These are phyloP conservation scores for Pachyseris speciosa DNA, from an alignment of 64 coral and sea anemone species.

Conservation along the genomic window DNA sequence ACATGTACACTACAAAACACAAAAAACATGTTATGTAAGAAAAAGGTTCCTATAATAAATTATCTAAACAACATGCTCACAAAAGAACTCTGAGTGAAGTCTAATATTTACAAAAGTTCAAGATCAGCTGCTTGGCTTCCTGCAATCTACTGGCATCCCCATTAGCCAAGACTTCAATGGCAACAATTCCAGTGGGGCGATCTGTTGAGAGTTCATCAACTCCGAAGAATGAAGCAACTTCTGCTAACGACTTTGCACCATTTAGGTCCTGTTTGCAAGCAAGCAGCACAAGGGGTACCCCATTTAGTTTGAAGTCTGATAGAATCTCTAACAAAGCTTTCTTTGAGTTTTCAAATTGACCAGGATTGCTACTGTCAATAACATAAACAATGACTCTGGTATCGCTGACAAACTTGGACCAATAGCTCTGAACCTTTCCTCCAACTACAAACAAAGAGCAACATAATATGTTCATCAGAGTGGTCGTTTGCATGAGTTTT, in stretches of 20 bases:
- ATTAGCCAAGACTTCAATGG: slow-evolving; percentile 49
- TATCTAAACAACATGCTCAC: no score
- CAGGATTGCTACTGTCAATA: slow-evolving; percentile 67
- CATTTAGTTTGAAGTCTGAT: slow-evolving; percentile 60
- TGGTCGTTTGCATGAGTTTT: no score
- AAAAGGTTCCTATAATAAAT: no score
- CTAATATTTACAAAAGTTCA: slow-evolving; percentile 72
- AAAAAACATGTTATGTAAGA: no score
- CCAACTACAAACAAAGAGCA: slow-evolving; percentile 77
- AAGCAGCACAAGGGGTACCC: slow-evolving; percentile 76
- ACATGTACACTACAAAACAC: no score
- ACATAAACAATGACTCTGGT: slow-evolving; percentile 76
- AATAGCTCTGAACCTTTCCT: slow-evolving; percentile 82
- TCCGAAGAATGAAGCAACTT: slow-evolving; percentile 54
- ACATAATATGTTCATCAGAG: no score
- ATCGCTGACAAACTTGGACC: slow-evolving; percentile 83
- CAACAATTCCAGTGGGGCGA: not conserved
- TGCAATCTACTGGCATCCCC: slow-evolving; percentile 38
- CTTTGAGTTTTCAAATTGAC: slow-evolving; percentile 75
- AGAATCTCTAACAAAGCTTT: slow-evolving; percentile 59
- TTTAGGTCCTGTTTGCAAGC: slow-evolving; percentile 76
- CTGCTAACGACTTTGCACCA: slow-evolving; percentile 42
- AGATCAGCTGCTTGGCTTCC: slow-evolving; percentile 73
- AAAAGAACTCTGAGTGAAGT: no score
- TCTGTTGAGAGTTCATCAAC: slow-evolving; percentile 14